Evolutionary conservation across 2,797 vertebrate species (phyloP).

Genomic region (Acropternis orthonyx): DNA sequence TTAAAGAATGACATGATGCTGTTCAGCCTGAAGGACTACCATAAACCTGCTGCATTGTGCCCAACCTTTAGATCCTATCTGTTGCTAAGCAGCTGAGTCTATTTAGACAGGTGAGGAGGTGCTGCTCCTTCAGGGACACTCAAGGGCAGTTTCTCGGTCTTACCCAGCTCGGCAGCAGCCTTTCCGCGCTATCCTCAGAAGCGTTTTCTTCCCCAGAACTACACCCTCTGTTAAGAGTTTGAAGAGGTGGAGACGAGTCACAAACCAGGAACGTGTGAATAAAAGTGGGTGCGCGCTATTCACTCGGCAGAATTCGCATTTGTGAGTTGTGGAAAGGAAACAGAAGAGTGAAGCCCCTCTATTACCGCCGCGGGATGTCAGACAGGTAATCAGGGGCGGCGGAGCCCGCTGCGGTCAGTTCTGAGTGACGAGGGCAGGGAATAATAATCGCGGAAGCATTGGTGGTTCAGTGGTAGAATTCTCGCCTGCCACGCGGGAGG

Average conservation of each 20-base stretch:
- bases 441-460: accelerated
- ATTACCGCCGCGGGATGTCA: accelerated
- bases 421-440: accelerated
- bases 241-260: background rate
- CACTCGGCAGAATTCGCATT: background rate
- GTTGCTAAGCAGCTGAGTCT: background rate
- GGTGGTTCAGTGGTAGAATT: constrained; percentile 75
- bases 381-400: accelerated
- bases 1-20: background rate
- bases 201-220: background rate
- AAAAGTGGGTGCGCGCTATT: background rate
- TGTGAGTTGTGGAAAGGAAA: background rate
- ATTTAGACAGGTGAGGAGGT: background rate
- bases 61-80: background rate
- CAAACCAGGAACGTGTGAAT: background rate
- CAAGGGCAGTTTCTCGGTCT: background rate
- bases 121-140: background rate
- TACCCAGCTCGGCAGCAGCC: too few species aligned
- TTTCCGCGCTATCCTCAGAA: background rate
- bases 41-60: background rate
- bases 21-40: background rate
- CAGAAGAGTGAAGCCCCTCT: accelerated
- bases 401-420: accelerated
- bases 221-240: background rate
- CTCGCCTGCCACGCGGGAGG: constrained; percentile 72